These are phyloP conservation scores for Steinernema scapterisci DNA, from an alignment of 2,888 invertebrate genomes.

Conservation along the genomic window DNA sequence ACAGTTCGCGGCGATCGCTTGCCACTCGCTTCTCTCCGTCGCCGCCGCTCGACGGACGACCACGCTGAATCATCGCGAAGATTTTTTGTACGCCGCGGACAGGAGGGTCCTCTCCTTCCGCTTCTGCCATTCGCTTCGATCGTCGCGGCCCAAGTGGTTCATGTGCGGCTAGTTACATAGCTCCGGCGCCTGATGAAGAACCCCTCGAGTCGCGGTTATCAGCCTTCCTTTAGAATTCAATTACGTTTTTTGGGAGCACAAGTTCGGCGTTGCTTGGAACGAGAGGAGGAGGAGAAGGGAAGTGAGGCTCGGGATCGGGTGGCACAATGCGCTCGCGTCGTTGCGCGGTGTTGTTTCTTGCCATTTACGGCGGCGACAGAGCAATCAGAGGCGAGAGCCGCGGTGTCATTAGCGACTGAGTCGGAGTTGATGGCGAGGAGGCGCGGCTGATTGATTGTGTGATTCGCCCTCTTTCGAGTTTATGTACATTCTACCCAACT, in stretches of 20 bases:
- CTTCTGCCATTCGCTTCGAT: no score
- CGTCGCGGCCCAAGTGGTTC: no score
- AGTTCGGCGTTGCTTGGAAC: background rate
- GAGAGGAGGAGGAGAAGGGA: no score
- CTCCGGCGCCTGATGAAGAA: no score
- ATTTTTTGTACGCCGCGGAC: no score
- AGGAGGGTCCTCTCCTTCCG: no score
- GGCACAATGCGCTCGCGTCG: no score
- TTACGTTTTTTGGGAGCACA: background rate
- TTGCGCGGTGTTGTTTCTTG: background rate
- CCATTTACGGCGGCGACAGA: background rate
- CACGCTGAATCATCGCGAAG: background rate
- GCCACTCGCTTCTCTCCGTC: background rate
- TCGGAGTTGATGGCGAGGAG: background rate
- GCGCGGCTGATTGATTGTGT: background rate
- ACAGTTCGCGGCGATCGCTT: background rate
- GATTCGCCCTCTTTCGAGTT: background rate
- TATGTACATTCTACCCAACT: background rate
- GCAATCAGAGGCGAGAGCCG: background rate
- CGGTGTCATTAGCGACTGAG: slow-evolving; percentile 25
- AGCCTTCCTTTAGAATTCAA: background rate
- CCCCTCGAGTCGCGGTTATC: no score
- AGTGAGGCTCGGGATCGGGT: no score
- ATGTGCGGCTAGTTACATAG: no score
- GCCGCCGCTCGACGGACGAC: background rate